phyloP scores from a whole-genome alignment of 1,140 invertebrate species.

The Ptiloglossa arizonensis region DNA sequence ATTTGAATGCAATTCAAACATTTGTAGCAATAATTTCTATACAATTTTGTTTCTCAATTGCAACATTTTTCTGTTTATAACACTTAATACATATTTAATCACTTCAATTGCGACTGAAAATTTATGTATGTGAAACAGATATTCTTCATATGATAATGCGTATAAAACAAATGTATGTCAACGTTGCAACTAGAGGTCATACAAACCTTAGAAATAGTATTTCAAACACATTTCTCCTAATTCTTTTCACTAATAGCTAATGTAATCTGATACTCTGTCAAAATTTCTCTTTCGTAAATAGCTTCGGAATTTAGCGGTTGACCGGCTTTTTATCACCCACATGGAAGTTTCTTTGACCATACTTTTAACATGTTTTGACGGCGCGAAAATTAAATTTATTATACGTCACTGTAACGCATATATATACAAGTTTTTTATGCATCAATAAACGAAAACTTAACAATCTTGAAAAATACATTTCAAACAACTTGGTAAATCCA shows the following conservation, averaged over 20 bases:
- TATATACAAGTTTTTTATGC: background rate
- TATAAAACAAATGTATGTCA: constrained; percentile 37
- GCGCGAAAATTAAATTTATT: constrained; percentile 37
- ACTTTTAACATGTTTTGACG: constrained; percentile 4
- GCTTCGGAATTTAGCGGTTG: constrained; percentile 11
- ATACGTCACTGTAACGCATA: background rate
- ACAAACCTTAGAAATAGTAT: constrained; percentile 11
- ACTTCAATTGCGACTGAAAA: background rate
- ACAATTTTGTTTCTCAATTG: background rate
- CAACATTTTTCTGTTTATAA: background rate
- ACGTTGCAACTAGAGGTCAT: constrained; percentile 20
- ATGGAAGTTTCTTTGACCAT: constrained; percentile 22
- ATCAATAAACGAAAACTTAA: background rate
- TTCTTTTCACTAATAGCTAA: background rate
- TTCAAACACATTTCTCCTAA: background rate
- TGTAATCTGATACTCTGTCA: background rate
- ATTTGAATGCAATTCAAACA: background rate
- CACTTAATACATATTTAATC: background rate
- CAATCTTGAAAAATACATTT: background rate
- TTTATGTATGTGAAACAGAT: background rate
- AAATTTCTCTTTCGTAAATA: constrained; percentile 2
- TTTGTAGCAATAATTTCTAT: background rate
- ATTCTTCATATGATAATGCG: constrained; percentile 33
- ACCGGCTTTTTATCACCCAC: constrained; percentile 26
- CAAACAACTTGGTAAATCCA: too few relatives aligned